Conservation (phyloP, 2,797 vertebrate genomes). For the Manis crassicaudata region DNA sequence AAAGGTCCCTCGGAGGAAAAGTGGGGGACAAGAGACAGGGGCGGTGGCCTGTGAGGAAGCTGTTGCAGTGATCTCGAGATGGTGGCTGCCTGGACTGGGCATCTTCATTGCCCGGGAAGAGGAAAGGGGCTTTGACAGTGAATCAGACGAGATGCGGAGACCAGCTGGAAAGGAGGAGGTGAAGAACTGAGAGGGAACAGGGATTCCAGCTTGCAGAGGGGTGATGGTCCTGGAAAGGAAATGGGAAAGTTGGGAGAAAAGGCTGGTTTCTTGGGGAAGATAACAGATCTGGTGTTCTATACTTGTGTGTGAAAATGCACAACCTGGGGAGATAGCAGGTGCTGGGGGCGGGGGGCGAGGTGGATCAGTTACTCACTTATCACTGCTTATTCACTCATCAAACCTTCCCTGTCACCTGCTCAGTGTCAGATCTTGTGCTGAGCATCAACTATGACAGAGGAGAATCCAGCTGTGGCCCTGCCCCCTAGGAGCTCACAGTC, state of each 20-base stretch:
- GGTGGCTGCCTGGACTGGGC: neutral
- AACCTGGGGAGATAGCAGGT: neutral
- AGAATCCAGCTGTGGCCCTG: neutral
- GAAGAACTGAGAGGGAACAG: neutral
- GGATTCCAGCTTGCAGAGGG: neutral
- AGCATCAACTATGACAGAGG: neutral
- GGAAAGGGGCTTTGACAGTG: neutral
- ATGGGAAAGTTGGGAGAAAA: neutral
- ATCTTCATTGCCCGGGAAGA: neutral
- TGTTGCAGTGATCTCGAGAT: neutral
- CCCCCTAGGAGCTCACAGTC: neutral
- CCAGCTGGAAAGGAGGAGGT: neutral
- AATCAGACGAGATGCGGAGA: neutral
- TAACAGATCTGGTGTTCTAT: neutral
- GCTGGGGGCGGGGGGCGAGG: neutral
- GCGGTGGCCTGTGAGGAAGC: neutral
- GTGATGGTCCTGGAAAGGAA: neutral
- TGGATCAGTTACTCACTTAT: neutral
- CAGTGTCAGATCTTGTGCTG: neutral
- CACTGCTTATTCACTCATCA: neutral
- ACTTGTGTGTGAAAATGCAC: neutral
- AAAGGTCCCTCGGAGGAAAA: neutral
- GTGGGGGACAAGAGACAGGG: neutral
- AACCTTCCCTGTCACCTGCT: neutral
- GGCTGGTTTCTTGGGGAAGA: neutral